Evolutionary conservation across 2,888 invertebrate species (phyloP).

Genomic region (Phymatocera aterrima): DNA sequence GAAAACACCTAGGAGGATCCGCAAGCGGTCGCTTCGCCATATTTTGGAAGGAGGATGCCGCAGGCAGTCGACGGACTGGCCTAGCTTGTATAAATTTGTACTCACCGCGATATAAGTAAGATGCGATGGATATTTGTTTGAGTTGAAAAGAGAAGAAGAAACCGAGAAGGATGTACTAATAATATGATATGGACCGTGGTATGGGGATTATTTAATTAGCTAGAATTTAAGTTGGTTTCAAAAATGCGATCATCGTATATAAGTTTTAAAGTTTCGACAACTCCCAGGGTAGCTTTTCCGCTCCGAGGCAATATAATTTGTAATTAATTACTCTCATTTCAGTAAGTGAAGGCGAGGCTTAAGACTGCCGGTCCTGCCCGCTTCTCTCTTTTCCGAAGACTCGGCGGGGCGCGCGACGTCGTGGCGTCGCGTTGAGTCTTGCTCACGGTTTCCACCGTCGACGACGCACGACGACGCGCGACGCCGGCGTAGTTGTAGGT

Average conservation of each 20-base stretch:
- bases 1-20: too few relatives aligned
- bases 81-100: not conserved
- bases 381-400: constrained; percentile 38
- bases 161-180: not conserved
- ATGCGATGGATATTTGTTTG: constrained; percentile 19
- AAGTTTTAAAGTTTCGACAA: constrained; percentile 41
- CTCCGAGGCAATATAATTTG: constrained; percentile 39
- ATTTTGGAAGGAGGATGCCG: too few relatives aligned
- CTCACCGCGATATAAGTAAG: not conserved
- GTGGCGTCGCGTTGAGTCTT: constrained; percentile 34
- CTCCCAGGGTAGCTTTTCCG: constrained; percentile 42
- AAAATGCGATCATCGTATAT: constrained; percentile 43
- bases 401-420: constrained; percentile 4
- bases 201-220: constrained; percentile 37
- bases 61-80: too few relatives aligned
- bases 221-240: constrained; percentile 44
- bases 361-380: constrained; percentile 39
- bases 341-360: constrained; percentile 43
- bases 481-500: too few relatives aligned
- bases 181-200: not conserved
- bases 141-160: not conserved
- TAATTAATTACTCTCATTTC: constrained; percentile 49
- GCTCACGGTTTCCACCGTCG: constrained; percentile 14
- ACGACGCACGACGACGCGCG: not conserved
- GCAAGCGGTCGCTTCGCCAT: too few relatives aligned